phyloP scores from a whole-genome alignment of 2,888 invertebrate species.

The Hirtodrosophila confusa region DNA sequence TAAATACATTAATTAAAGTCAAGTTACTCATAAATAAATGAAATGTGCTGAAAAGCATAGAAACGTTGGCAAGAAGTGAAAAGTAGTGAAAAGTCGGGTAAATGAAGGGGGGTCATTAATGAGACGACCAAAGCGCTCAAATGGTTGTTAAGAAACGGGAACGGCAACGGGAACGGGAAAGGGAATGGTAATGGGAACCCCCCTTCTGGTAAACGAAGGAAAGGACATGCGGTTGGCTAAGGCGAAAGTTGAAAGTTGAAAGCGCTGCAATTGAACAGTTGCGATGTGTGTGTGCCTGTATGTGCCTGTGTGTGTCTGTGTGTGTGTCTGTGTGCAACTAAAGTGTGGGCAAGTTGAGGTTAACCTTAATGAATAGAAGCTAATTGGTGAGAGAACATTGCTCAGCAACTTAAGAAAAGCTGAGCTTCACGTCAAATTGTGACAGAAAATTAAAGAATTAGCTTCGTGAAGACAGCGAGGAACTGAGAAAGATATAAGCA shows the following conservation, averaged over 20 bases:
- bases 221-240: slow-evolving; percentile 33
- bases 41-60: slow-evolving; percentile 58
- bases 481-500: background rate
- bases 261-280: slow-evolving; percentile 27
- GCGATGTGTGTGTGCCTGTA: slow-evolving; percentile 1
- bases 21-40: slow-evolving; percentile 76
- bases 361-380: slow-evolving; percentile 57
- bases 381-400: slow-evolving; percentile 51
- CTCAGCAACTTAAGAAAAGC: slow-evolving; percentile 13
- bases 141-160: background rate
- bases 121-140: slow-evolving; percentile 37
- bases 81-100: slow-evolving; percentile 33
- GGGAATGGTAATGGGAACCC: slow-evolving; percentile 3
- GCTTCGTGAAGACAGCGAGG: too few relatives aligned
- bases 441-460: slow-evolving; percentile 3
- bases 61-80: slow-evolving; percentile 28
- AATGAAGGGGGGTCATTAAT: slow-evolving; percentile 33
- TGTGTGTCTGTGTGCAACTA: slow-evolving; percentile 36
- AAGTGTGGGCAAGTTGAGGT: slow-evolving; percentile 71
- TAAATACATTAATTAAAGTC: slow-evolving; percentile 80
- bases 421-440: slow-evolving; percentile 17
- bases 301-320: slow-evolving; percentile 7
- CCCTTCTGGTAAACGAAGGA: background rate
- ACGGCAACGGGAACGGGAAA: background rate
- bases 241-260: slow-evolving; percentile 43